A percentile compares a stretch with the other conserved stretches of the same genome.
Evolutionary conservation across 1,140 invertebrate genomes (phyloP).

Genomic region (Drosophila carrolli): DNA sequence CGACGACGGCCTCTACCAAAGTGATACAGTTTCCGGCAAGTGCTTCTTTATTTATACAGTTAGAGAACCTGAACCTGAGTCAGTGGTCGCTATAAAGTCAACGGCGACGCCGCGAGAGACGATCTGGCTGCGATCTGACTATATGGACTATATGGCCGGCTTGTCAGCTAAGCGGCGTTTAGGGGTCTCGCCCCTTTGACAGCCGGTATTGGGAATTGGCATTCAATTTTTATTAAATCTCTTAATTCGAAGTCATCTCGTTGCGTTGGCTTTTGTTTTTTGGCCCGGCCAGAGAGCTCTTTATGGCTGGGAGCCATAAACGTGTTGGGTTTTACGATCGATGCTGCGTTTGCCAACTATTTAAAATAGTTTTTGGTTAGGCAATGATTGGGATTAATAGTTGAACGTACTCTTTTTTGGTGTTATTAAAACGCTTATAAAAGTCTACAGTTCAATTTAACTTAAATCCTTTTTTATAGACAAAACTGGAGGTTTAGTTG

Average conservation of each 20-base stretch:
- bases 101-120: constrained; percentile 34
- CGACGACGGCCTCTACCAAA: constrained; percentile 56
- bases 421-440: neutral
- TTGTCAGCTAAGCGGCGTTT: constrained; percentile 57
- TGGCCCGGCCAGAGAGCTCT: constrained; percentile 28
- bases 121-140: constrained; percentile 34
- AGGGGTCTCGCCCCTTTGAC: constrained; percentile 56
- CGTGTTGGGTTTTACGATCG: constrained; percentile 47
- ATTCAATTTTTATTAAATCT: constrained; percentile 74
- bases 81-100: constrained; percentile 34
- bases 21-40: constrained; percentile 79
- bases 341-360: constrained; percentile 39
- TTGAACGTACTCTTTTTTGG: constrained; percentile 15
- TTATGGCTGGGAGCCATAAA: constrained; percentile 48
- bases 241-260: constrained; percentile 73
- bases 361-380: constrained; percentile 38
- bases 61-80: constrained; percentile 50
- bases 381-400: constrained; percentile 32
- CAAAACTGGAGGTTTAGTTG: too few relatives aligned
- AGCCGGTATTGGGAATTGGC: constrained; percentile 55
- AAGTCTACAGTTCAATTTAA: neutral
- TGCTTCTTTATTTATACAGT: constrained; percentile 82
- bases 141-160: neutral
- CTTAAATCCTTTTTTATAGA: neutral
- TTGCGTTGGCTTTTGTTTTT: constrained; percentile 66